Conservation (phyloP, 2,888 invertebrate genomes). For the Drosophila nigricruria region DNA sequence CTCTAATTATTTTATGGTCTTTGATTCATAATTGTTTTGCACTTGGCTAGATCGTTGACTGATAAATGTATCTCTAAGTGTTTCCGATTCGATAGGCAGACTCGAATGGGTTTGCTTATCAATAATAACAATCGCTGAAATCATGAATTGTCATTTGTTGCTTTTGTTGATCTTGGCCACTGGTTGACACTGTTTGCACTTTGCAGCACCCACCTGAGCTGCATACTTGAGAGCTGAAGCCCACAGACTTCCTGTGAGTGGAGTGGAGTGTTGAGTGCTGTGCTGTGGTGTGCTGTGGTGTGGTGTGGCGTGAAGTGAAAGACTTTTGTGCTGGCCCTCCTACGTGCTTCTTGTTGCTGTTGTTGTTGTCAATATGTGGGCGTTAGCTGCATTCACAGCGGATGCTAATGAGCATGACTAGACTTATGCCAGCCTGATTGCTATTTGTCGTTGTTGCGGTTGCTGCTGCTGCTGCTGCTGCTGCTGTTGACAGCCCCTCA, state of each 20-base stretch:
- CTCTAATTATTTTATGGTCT: conserved; percentile 25
- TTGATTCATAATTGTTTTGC: conserved; percentile 70
- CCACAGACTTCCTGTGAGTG: conserved; percentile 74
- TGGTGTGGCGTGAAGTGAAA: conserved; percentile 37
- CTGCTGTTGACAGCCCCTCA: conserved; percentile 60
- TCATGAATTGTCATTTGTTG: conserved; percentile 17
- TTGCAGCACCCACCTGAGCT: conserved; percentile 63
- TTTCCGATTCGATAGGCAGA: conserved; percentile 54
- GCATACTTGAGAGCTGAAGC: conserved; percentile 54
- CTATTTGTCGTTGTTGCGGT: conserved; percentile 46
- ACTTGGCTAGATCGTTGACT: conserved; percentile 50
- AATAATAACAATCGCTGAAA: conserved; percentile 17
- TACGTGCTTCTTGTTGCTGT: conserved; percentile 45
- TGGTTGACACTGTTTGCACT: conserved; percentile 33
- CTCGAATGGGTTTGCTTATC: conserved; percentile 31
- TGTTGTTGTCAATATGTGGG: conserved; percentile 55
- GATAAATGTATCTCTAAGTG: conserved; percentile 70
- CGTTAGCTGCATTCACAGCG: conserved; percentile 70
- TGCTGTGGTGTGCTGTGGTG: conserved; percentile 37
- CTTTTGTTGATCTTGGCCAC: conserved; percentile 32
- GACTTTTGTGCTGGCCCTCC: conserved; percentile 66
- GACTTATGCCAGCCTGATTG: conserved; percentile 63
- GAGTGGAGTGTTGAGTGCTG: neutral
- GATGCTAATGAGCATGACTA: conserved; percentile 78
- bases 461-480: conserved; percentile 49